Percentiles rank a stretch among this genome's conserved stretches.
phyloP scores from a whole-genome alignment of 2,113 vertebrate species.

The Brachypteracias leptosomus region DNA sequence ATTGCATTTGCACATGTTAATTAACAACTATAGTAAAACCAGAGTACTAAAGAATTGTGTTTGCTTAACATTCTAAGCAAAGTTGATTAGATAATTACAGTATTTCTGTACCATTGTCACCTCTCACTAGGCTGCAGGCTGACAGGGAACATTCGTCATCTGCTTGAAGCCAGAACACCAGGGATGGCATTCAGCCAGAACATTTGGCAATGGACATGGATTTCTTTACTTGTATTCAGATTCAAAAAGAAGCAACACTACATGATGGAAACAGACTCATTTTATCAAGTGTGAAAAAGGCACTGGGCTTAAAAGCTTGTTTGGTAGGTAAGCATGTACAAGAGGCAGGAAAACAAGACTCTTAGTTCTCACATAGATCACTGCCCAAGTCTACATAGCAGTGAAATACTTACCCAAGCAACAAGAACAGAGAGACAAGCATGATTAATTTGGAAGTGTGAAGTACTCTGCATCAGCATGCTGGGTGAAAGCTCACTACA shows the following conservation, averaged over 20 bases:
- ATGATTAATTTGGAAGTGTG: constrained; percentile 29
- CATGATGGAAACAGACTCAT: constrained; percentile 33
- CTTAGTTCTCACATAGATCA: not conserved
- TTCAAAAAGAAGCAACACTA: not conserved
- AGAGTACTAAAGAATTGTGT: constrained; percentile 55
- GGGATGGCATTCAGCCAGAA: constrained; percentile 26
- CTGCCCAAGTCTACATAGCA: not conserved
- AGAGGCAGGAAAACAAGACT: not conserved
- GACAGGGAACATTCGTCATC: constrained; percentile 52
- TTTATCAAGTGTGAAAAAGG: constrained; percentile 41
- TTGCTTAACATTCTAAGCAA: constrained; percentile 57
- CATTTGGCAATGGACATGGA: constrained; percentile 43
- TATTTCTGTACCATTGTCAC: constrained; percentile 50
- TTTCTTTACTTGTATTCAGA: constrained; percentile 42
- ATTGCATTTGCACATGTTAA: constrained; percentile 47
- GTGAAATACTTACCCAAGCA: constrained; percentile 18
- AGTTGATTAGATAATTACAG: constrained; percentile 64
- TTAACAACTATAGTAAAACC: constrained; percentile 46
- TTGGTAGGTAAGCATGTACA: not conserved
- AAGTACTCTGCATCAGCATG: not conserved
- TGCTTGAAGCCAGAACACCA: constrained; percentile 49
- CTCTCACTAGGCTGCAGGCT: constrained; percentile 55
- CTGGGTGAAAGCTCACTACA: constrained; percentile 28
- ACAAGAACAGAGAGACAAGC: not conserved
- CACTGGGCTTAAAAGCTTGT: not conserved